These are phyloP conservation scores for Palaemon carinicauda DNA, from an alignment of 1,140 invertebrate species.

Conservation along the genomic window DNA sequence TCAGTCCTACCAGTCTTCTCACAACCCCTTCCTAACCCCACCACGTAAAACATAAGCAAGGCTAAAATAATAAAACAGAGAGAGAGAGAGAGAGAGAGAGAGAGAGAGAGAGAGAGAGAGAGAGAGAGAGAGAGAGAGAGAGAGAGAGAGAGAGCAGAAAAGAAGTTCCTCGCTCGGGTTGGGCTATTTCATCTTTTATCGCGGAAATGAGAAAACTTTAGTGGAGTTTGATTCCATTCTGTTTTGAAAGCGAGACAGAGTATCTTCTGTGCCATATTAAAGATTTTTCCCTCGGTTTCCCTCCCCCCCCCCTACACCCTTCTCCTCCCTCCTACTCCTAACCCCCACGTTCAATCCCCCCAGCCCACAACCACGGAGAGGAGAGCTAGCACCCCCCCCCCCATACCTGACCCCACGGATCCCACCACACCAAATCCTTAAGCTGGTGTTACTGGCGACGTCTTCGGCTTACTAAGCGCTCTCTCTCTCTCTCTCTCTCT, in stretches of 20 bases:
- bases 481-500: too few relatives aligned
- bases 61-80: background rate
- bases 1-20: too few relatives aligned
- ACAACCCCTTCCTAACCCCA: too few relatives aligned
- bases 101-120: background rate
- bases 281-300: conserved; percentile 27
- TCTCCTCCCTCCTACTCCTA: too few relatives aligned
- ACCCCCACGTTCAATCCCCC: too few relatives aligned
- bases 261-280: conserved; percentile 46
- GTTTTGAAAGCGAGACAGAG: conserved; percentile 53
- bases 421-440: too few relatives aligned
- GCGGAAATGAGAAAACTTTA: conserved; percentile 55
- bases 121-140: background rate
- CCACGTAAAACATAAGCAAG: too few relatives aligned
- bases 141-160: background rate
- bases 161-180: conserved; percentile 19
- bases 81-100: background rate
- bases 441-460: too few relatives aligned
- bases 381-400: background rate
- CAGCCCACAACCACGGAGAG: too few relatives aligned
- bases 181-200: conserved; percentile 55
- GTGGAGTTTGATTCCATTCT: conserved; percentile 51
- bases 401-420: background rate
- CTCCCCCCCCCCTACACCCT: background rate
- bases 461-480: too few relatives aligned